Percentiles rank a stretch among this genome's conserved stretches.
phyloP scores from a whole-genome alignment of 1,140 invertebrate species.

The Papilio polyxenes region DNA sequence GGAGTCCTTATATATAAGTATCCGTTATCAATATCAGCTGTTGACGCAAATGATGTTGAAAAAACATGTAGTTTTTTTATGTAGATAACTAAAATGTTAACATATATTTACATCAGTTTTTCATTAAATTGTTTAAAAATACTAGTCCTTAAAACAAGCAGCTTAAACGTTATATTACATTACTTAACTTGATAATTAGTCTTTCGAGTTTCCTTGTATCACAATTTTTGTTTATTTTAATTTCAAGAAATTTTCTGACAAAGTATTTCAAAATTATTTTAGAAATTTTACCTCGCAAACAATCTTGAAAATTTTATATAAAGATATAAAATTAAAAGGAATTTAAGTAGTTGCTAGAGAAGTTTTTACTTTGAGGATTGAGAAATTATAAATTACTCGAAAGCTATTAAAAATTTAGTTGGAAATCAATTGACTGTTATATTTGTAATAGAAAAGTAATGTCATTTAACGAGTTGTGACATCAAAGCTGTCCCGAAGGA shows the following conservation, averaged over 20 bases:
- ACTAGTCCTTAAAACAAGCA: too few species aligned
- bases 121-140: too few species aligned
- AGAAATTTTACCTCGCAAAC: not conserved
- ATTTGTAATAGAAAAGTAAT: constrained; percentile 51
- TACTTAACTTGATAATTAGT: too few species aligned
- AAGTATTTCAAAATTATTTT: not conserved
- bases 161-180: too few species aligned
- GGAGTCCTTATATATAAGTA: too few species aligned
- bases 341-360: not conserved
- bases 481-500: constrained; percentile 70
- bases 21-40: not conserved
- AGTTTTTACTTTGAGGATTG: not conserved
- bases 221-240: not conserved
- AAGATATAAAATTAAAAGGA: not conserved
- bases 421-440: constrained; percentile 11
- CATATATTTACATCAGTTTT: too few species aligned
- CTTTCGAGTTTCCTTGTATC: too few species aligned
- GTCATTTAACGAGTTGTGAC: constrained; percentile 65
- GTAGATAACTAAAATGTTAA: too few species aligned
- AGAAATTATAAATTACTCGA: not conserved
- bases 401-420: not conserved
- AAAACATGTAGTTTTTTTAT: too few species aligned
- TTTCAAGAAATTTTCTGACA: not conserved
- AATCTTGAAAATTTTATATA: not conserved
- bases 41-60: too few species aligned